phyloP scores from a whole-genome alignment of 2,888 invertebrate genomes.

The Tetragnatha montana region DNA sequence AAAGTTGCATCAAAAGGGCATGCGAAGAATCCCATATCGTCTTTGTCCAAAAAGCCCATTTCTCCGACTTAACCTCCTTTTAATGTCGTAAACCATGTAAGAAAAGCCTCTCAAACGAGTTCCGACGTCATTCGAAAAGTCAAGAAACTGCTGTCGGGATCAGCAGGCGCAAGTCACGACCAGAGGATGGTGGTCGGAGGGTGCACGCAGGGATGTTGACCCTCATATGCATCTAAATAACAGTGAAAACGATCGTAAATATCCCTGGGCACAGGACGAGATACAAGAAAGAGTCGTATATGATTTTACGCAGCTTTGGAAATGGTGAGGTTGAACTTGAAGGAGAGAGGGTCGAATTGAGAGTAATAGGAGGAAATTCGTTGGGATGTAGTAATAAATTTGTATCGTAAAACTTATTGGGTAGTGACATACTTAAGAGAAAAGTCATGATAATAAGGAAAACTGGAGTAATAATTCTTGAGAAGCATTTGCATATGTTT shows the following conservation, averaged over 20 bases:
- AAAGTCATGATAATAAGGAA: no score
- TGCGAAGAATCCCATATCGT: neutral
- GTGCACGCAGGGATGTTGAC: conserved; percentile 45
- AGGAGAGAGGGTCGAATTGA: neutral
- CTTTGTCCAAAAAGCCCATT: neutral
- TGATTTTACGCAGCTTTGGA: neutral
- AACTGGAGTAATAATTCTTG: no score
- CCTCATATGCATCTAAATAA: conserved; percentile 21
- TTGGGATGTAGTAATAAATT: no score
- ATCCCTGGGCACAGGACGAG: neutral
- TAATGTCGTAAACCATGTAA: conserved; percentile 7
- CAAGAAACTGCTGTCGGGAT: conserved; percentile 24
- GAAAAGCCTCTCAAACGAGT: conserved; percentile 28
- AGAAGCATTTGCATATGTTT: no score
- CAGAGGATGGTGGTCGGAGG: conserved; percentile 25
- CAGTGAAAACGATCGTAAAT: conserved; percentile 14
- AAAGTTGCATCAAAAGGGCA: neutral
- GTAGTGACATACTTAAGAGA: no score
- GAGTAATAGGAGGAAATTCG: no score
- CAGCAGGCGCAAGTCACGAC: conserved; percentile 20
- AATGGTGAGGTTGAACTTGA: neutral
- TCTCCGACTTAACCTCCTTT: conserved; percentile 13
- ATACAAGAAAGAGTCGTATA: neutral
- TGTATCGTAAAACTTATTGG: no score
- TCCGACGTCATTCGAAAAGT: conserved; percentile 18